A percentile compares a stretch with the other conserved stretches of the same genome.
These are phyloP conservation scores for Bryconaethiops microstoma DNA, from an alignment of 2,797 vertebrate genomes.

Conservation along the genomic window DNA sequence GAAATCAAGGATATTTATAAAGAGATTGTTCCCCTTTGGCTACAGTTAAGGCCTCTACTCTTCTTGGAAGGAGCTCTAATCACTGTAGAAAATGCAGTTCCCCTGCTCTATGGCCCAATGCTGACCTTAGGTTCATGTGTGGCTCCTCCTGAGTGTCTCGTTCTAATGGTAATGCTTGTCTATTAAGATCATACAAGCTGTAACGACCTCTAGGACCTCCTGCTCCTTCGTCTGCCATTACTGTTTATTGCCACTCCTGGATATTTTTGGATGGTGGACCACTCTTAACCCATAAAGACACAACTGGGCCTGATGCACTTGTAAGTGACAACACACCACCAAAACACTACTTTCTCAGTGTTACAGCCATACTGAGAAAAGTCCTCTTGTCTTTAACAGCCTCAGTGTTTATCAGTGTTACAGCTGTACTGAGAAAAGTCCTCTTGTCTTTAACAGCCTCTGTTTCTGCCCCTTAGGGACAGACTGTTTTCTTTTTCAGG, in stretches of 20 bases:
- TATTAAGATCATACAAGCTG: no score
- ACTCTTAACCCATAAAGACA: neutral
- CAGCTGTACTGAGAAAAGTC: neutral
- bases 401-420: neutral
- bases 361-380: no score
- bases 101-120: neutral
- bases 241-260: neutral
- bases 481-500: slow-evolving; percentile 20
- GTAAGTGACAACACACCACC: neutral
- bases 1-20: neutral
- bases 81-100: neutral
- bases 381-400: neutral
- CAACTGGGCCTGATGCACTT: neutral
- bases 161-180: no score
- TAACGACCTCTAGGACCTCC: no score
- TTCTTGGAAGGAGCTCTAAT: neutral
- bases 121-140: no score
- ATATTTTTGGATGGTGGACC: neutral
- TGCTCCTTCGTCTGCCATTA: neutral
- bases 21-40: neutral
- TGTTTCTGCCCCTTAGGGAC: neutral
- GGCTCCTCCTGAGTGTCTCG: no score
- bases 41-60: no score
- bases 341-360: no score
- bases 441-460: neutral